Evolutionary conservation across 2,113 vertebrate genomes (phyloP).

Genomic region (Gobiocypris rarus): DNA sequence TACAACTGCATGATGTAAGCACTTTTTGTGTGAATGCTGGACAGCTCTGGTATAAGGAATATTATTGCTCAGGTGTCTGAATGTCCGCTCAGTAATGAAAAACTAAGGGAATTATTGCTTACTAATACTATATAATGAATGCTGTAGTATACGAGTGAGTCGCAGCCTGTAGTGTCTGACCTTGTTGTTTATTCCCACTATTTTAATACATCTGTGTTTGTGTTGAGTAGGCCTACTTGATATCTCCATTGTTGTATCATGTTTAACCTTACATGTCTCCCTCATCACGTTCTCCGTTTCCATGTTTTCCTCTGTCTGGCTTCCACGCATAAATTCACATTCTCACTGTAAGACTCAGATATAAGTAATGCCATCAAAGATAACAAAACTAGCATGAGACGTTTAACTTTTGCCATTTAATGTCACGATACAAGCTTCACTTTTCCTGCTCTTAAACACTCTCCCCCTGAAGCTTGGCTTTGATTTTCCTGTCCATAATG

Average conservation of each 20-base stretch:
- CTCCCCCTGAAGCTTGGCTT: conserved; percentile 48
- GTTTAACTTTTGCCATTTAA: conserved; percentile 41
- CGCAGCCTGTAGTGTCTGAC: conserved; percentile 40
- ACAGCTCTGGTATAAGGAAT: no score
- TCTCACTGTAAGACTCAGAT: neutral
- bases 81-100: no score
- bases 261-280: neutral
- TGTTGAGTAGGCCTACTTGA: no score
- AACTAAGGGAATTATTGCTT: no score
- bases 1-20: no score
- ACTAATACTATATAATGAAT: neutral
- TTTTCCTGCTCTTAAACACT: conserved; percentile 47
- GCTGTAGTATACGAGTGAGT: neutral
- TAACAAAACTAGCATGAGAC: conserved; percentile 14
- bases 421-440: conserved; percentile 49
- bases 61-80: no score
- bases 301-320: neutral
- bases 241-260: conserved; percentile 1
- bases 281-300: conserved; percentile 23
- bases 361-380: neutral
- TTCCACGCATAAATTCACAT: conserved; percentile 1
- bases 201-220: no score
- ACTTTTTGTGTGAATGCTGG: no score
- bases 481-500: conserved; percentile 39
- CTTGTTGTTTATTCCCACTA: conserved; percentile 27